Evolutionary conservation across 2,888 invertebrate genomes (phyloP).

Genomic region (Graphium colonna): DNA sequence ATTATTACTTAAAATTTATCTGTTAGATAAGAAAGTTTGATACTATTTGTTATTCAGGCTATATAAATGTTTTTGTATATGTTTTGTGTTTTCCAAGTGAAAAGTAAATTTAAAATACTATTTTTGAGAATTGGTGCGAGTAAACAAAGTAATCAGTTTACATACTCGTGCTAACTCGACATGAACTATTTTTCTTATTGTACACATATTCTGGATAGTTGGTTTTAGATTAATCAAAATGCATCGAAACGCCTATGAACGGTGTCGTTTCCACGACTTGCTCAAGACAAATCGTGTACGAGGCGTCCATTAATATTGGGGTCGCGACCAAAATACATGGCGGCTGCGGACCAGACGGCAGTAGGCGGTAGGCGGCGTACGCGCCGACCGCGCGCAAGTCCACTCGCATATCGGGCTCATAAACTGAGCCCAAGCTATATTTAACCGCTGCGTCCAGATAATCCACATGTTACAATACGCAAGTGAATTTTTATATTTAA

Average conservation of each 20-base stretch:
- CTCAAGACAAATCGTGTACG: constrained; percentile 74
- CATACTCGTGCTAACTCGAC: no score
- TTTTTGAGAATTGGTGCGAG: no score
- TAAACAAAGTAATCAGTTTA: no score
- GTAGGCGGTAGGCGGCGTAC: constrained; percentile 73
- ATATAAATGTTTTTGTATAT: no score
- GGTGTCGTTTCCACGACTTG: constrained; percentile 68
- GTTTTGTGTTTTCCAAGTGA: no score
- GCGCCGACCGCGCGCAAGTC: constrained; percentile 65
- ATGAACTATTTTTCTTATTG: no score
- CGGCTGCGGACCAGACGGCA: constrained; percentile 63
- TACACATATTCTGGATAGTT: background rate
- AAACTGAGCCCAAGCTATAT: constrained; percentile 66
- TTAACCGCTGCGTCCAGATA: constrained; percentile 74
- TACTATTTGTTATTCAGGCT: no score
- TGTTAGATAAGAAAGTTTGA: no score
- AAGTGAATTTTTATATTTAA: constrained; percentile 51
- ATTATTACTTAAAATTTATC: no score
- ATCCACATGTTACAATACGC: constrained; percentile 67
- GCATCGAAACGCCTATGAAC: constrained; percentile 7
- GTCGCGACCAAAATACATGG: constrained; percentile 77
- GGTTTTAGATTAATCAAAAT: constrained; percentile 9
- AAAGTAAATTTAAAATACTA: no score
- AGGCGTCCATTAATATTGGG: constrained; percentile 70
- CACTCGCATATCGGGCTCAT: constrained; percentile 63